Evolutionary conservation across 2,888 invertebrate species (phyloP), one percentile per base, ranked within the genome.

Genomic region (Notodonta ziczac): DNA sequence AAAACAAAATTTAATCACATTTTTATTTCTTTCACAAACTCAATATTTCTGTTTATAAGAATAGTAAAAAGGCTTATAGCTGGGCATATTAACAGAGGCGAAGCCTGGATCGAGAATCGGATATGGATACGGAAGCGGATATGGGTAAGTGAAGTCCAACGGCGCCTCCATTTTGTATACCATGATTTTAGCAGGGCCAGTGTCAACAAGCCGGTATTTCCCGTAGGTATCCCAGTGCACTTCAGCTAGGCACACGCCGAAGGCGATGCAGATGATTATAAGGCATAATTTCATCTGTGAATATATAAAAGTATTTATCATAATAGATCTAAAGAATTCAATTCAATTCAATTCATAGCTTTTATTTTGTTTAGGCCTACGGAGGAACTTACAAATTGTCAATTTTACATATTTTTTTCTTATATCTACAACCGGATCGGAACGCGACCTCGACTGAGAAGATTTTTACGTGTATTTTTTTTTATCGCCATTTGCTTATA

Each of bases 281-380:
- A 76, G 51, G 13, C 75, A 24, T 48, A 76, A 46, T 67, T 76
- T 81, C 82, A 82, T 82, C 82, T 82, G 73, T 14, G 72, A 76
- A n/a, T 46, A 42, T 42, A 9, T 8, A 42, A 42, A 42, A 42
- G 42, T 46, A 46, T 46, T n/a, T 46, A n/a, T 46, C 2, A n/a
- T n/a, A n/a, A 35, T 7, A 35, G 35, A 35, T 35, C 6, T 7
- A 35, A 5, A 35, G 35, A 35, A 35, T 35, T 0, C 35, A 6
- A 6, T 35, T 35, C n/a, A n/a, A n/a, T n/a, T n/a, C n/a, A n/a
- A n/a, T n/a, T n/a, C n/a, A n/a, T n/a, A n/a, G n/a, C n/a, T n/a
- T n/a, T n/a, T n/a, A n/a, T n/a, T n/a, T n/a, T n/a, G n/a, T n/a
- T n/a, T n/a, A n/a, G n/a, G n/a, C n/a, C n/a, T n/a, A n/a, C n/a